Percentiles rank a stretch among this genome's conserved stretches.
Conservation (phyloP, 2,797 vertebrate species). For the Ctenopoma multispine region DNA sequence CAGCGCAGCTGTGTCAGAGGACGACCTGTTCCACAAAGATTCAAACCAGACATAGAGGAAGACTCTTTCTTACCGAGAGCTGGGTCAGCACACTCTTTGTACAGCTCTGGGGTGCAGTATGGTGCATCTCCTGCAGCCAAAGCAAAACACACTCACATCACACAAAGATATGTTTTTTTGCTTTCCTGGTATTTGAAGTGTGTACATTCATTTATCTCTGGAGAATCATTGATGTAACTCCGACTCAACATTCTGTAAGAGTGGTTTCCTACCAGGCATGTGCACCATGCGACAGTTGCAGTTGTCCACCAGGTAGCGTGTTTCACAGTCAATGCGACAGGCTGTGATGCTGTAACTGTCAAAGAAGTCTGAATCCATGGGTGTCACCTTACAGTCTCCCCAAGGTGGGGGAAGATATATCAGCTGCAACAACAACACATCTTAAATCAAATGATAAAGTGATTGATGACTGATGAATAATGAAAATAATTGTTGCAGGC, state of each 20-base stretch:
- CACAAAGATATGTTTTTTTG: background rate
- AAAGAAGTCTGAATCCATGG: slow-evolving; percentile 94
- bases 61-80: slow-evolving; percentile 89
- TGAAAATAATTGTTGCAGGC: background rate
- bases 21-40: slow-evolving; percentile 32
- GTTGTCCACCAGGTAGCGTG: slow-evolving; percentile 98
- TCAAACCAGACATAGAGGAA: slow-evolving; percentile 26
- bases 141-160: slow-evolving; percentile 47
- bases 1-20: background rate
- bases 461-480: background rate
- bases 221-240: slow-evolving; percentile 10
- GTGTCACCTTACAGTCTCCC: slow-evolving; percentile 94
- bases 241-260: background rate
- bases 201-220: slow-evolving; percentile 1
- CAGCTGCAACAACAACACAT: slow-evolving; percentile 82
- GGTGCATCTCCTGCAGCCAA: slow-evolving; percentile 90
- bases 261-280: slow-evolving; percentile 90
- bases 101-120: slow-evolving; percentile 96
- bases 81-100: slow-evolving; percentile 98
- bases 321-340: slow-evolving; percentile 98
- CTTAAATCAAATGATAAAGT: background rate
- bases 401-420: slow-evolving; percentile 96
- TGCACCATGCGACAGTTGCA: slow-evolving; percentile 99
- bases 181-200: background rate
- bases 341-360: slow-evolving; percentile 97